Conservation (phyloP, 2,797 vertebrate genomes). For the Cyprinella venusta region DNA sequence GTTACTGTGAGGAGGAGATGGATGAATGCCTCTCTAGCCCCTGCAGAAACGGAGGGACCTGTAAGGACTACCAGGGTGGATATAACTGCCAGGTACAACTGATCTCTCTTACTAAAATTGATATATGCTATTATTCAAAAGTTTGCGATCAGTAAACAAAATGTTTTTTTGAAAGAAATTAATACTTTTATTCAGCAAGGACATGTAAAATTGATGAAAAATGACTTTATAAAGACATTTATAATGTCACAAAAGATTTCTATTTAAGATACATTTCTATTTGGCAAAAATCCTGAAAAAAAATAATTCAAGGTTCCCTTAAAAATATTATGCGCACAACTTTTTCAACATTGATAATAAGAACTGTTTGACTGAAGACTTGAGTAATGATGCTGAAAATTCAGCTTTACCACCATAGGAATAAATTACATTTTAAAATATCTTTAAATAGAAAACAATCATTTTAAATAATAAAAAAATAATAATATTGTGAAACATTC, state of each 20-base stretch:
- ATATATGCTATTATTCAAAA: neutral
- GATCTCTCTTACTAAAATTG: too few species aligned
- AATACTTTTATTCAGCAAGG: neutral
- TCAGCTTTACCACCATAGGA: neutral
- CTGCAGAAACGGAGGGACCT: conserved; percentile 89
- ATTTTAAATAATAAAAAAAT: neutral
- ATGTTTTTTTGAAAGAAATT: neutral
- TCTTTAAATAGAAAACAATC: neutral
- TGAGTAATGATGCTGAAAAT: neutral
- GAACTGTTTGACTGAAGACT: neutral
- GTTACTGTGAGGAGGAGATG: conserved; percentile 87
- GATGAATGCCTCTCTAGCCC: conserved; percentile 90
- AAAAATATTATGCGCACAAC: neutral
- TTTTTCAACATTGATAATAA: too few species aligned
- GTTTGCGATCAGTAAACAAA: neutral
- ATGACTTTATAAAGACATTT: neutral
- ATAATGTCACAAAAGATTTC: neutral
- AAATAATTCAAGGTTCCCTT: neutral
- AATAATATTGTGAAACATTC: neutral
- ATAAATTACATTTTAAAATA: neutral
- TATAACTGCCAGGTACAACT: conserved; percentile 86
- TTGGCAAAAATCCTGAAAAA: neutral
- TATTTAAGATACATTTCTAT: neutral
- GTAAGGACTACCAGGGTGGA: conserved; percentile 85
- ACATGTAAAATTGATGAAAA: neutral